phyloP scores from a whole-genome alignment of 2,888 invertebrate genomes.

The Aporophyla nigra region DNA sequence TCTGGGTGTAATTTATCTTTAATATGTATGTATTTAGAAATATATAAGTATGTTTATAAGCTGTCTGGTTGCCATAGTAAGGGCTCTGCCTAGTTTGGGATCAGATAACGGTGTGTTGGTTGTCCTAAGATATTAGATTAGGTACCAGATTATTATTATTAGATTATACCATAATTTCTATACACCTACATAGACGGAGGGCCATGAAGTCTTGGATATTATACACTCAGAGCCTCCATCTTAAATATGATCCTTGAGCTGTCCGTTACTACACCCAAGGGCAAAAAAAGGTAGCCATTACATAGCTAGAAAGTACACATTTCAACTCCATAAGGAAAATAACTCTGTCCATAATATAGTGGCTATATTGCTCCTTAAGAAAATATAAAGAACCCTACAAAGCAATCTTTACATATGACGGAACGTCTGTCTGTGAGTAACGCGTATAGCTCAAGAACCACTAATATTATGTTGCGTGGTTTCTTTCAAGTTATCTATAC shows the following conservation, averaged over 20 bases:
- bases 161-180: constrained; percentile 1
- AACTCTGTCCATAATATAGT: constrained; percentile 24
- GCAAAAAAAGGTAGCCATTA: constrained; percentile 45
- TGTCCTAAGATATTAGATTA: no score
- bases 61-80: no score
- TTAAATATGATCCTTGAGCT: constrained; percentile 29
- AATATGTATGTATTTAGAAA: no score
- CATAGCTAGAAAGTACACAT: constrained; percentile 18
- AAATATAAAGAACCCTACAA: constrained; percentile 4
- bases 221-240: constrained; percentile 16
- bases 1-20: no score
- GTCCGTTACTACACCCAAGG: constrained; percentile 32
- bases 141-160: no score
- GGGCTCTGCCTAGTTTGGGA: no score
- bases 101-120: no score
- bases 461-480: neutral
- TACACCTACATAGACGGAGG: neutral
- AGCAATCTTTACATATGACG: neutral
- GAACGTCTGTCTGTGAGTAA: neutral
- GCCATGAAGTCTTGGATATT: constrained; percentile 6
- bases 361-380: neutral
- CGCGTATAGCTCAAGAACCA: neutral
- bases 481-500: no score
- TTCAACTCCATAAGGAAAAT: constrained; percentile 26
- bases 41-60: no score